These are phyloP conservation scores for Phenacoccus solenopsis DNA, from an alignment of 1,140 invertebrate genomes.

Conservation along the genomic window DNA sequence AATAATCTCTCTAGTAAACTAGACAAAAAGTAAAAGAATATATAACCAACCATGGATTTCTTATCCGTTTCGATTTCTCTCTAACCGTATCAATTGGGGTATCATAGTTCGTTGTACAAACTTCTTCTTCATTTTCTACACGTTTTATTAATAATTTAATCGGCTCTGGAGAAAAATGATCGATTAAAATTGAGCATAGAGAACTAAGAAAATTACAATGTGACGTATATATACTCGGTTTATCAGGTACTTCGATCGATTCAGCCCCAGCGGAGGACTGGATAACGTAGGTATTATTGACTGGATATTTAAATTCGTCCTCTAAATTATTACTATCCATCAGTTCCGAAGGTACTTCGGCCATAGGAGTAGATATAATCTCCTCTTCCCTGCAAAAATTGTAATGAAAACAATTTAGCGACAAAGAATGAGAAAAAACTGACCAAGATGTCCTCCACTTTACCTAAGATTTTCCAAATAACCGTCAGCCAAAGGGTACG, in stretches of 20 bases:
- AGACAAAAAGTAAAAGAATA: background rate
- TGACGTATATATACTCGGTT: background rate
- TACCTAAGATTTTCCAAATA: conserved; percentile 6
- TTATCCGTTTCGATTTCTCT: background rate
- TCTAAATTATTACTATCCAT: conserved; percentile 1
- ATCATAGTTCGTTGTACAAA: background rate
- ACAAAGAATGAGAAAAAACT: background rate
- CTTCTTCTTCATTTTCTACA: conserved; percentile 4
- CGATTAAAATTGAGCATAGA: background rate
- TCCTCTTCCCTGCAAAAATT: background rate
- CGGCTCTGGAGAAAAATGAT: background rate
- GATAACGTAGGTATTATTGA: background rate
- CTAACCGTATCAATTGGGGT: background rate
- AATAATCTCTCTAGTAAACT: too few relatives aligned
- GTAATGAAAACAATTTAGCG: background rate
- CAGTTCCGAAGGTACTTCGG: background rate
- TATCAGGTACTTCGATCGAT: background rate
- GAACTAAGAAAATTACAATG: background rate
- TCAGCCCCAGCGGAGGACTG: background rate
- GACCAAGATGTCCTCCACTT: background rate
- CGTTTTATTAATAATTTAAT: conserved; percentile 5
- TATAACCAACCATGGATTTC: background rate
- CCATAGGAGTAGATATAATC: background rate
- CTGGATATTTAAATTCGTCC: background rate
- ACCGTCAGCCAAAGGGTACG: background rate